Evolutionary conservation across 2,888 invertebrate species (phyloP).

Genomic region (Zeuzera pyrina): DNA sequence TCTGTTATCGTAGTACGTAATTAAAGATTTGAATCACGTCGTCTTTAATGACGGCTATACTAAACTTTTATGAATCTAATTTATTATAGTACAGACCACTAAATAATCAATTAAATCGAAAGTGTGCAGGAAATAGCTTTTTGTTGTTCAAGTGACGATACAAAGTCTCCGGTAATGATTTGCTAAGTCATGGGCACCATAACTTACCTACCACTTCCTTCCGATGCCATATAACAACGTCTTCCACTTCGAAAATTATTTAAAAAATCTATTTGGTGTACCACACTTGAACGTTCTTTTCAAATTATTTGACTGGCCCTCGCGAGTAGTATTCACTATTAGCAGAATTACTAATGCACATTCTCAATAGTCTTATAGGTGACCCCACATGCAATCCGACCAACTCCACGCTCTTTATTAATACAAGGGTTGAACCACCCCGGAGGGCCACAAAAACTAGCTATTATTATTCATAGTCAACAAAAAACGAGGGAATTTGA

Average conservation of each 20-base stretch:
- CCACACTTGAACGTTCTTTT: background rate
- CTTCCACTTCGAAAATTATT: slow-evolving; percentile 2
- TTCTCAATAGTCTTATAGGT: no score
- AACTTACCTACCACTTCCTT: slow-evolving; percentile 64
- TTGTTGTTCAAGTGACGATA: slow-evolving; percentile 25
- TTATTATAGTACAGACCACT: slow-evolving; percentile 33
- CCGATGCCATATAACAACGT: slow-evolving; percentile 58
- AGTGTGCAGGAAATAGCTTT: slow-evolving; percentile 46
- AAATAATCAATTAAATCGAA: slow-evolving; percentile 48
- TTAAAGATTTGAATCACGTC: slow-evolving; percentile 35
- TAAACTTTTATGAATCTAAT: slow-evolving; percentile 41
- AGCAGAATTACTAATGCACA: no score
- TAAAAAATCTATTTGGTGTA: background rate
- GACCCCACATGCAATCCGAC: no score
- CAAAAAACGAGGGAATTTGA: slow-evolving; percentile 37
- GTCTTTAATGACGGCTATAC: slow-evolving; percentile 34
- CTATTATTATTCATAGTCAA: slow-evolving; percentile 57
- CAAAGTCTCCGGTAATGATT: slow-evolving; percentile 45
- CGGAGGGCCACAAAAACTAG: slow-evolving; percentile 52
- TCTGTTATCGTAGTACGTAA: slow-evolving; percentile 1
- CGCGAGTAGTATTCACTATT: no score
- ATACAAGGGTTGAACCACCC: slow-evolving; percentile 58
- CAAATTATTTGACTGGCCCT: no score
- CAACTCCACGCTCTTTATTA: no score
- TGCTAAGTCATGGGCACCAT: slow-evolving; percentile 45